Evolutionary conservation across 2,888 invertebrate species (phyloP), one percentile per base, ranked within the genome.

Genomic region (Unio pictorum): DNA sequence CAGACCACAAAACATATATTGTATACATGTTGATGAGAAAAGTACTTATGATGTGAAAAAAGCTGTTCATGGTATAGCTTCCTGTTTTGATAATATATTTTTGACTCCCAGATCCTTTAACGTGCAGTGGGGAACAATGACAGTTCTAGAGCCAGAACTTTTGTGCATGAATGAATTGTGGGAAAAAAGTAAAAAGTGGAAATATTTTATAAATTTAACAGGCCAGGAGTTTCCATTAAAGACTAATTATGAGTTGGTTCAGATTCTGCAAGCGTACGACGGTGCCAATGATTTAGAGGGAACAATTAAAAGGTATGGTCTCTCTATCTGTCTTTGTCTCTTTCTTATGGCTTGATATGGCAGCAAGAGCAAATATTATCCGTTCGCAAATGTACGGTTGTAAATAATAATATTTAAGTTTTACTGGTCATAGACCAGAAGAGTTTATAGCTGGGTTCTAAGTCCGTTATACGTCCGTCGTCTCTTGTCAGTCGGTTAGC

Each of bases 1-100:
- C 72, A 80, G 84, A 60, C 88, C 87, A 1, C 86, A 87, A 60
- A 88, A 89, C 70, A 68, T 81, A 55, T 89, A 88, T 72, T 88
- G 88, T 74, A 73, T 88, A 55, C 88, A 88, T 64, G 78, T 89
- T 0, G 88, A 88, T 66, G 71, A 64, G 26, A 86, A 86, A 74
- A 73, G 83, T 15, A 30, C 73, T 1, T 45, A 79, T 8, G 63
- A 75, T 3, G 55, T 85, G 26, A 76, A 77, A 64, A 64, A 79
- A 23, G 76, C 83, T 5, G 71, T 86, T 45, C 62, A 64, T 23
- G 62, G 69, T 11, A 78, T 85, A 6, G 75, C 76, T 5, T 67
- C 67, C 20, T 86, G 88, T 74, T 86, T 88, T 68, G 61, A 76
- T 15, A 89, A 88, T 72, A 86, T 89, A 11, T 84, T 86, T 71